phyloP scores from a whole-genome alignment of 2,888 invertebrate genomes.

The Dione juno region DNA sequence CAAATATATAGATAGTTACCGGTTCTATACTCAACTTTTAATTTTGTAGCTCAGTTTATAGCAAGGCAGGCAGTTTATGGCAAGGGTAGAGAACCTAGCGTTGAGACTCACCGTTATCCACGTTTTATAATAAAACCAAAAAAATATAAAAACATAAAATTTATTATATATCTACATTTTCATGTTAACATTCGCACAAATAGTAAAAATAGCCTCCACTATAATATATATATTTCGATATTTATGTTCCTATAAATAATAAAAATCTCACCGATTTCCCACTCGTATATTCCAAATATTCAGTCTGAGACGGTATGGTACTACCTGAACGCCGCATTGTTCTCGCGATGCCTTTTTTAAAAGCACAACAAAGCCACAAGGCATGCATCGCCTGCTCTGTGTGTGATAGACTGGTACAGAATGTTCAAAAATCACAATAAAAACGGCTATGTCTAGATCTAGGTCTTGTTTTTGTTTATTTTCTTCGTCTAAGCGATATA shows the following conservation, averaged over 20 bases:
- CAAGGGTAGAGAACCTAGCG: too few relatives aligned
- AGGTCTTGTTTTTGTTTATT: slow-evolving; percentile 1
- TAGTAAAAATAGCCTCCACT: too few relatives aligned
- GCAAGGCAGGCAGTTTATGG: too few relatives aligned
- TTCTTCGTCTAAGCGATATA: background rate
- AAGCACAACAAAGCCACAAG: slow-evolving; percentile 81
- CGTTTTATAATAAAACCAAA: too few relatives aligned
- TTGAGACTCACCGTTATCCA: too few relatives aligned
- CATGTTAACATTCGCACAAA: too few relatives aligned
- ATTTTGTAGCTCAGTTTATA: too few relatives aligned
- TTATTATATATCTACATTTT: too few relatives aligned
- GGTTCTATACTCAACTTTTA: too few relatives aligned
- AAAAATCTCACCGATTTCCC: background rate
- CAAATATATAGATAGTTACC: too few relatives aligned
- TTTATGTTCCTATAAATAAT: background rate
- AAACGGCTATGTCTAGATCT: slow-evolving; percentile 12
- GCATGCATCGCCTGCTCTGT: slow-evolving; percentile 63
- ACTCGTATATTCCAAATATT: slow-evolving; percentile 35
- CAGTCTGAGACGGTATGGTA: slow-evolving; percentile 53
- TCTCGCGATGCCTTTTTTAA: slow-evolving; percentile 64
- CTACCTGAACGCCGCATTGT: slow-evolving; percentile 65
- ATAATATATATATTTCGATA: background rate
- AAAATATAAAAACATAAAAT: too few relatives aligned
- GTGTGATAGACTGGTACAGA: slow-evolving; percentile 69
- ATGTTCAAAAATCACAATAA: slow-evolving; percentile 44